These are phyloP conservation scores for Myotis davidii DNA, from an alignment of 2,113 vertebrate genomes.

Conservation along the genomic window DNA sequence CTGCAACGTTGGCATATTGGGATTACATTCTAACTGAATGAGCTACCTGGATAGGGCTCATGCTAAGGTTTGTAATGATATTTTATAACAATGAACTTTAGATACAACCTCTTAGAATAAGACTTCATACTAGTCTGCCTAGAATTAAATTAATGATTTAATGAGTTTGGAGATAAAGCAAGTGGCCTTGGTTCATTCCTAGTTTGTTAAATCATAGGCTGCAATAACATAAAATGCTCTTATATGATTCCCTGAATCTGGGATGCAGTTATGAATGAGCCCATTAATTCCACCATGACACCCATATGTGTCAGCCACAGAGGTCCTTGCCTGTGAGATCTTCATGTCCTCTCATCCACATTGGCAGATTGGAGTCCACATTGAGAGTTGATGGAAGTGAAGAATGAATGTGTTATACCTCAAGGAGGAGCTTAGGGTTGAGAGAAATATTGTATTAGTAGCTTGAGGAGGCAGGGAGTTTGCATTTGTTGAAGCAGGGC, in stretches of 20 bases:
- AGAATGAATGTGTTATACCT: neutral
- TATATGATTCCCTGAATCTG: neutral
- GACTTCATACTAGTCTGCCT: neutral
- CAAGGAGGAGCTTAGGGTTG: neutral
- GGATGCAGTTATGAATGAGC: neutral
- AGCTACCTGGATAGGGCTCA: neutral
- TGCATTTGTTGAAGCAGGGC: neutral
- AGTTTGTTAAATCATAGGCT: neutral
- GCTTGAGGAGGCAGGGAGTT: neutral
- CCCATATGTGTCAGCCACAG: neutral
- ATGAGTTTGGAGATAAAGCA: neutral
- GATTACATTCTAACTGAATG: neutral
- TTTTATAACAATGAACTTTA: neutral
- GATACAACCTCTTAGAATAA: neutral
- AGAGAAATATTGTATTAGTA: neutral
- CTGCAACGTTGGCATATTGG: neutral
- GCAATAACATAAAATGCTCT: neutral
- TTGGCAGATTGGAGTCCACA: neutral
- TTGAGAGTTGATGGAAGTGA: neutral
- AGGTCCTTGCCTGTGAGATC: neutral
- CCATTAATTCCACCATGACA: neutral
- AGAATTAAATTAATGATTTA: constrained; percentile 23
- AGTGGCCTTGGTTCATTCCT: neutral
- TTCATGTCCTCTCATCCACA: neutral
- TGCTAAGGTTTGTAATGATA: neutral